A percentile compares a stretch with the other conserved stretches of the same genome.
These are phyloP conservation scores for Fistularia commersonii DNA, from an alignment of 2,797 vertebrate genomes.

Conservation along the genomic window DNA sequence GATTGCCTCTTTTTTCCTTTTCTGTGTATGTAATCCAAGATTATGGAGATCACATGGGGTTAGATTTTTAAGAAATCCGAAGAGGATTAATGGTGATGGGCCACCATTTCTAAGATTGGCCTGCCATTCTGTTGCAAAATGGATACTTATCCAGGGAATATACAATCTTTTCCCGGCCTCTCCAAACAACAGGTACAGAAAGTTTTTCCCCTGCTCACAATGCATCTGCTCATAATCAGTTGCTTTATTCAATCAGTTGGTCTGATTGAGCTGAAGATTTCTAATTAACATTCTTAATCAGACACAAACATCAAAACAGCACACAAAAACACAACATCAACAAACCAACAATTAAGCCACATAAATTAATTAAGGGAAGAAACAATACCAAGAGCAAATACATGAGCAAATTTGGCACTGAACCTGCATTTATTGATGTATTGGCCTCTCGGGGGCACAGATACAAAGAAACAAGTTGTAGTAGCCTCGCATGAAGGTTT, in stretches of 20 bases:
- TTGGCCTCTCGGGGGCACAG: too few species aligned
- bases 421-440: neutral
- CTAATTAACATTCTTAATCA: neutral
- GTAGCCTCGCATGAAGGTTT: too few species aligned
- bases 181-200: neutral
- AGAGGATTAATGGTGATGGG: constrained; percentile 51
- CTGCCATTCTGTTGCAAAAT: constrained; percentile 40
- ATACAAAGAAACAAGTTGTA: too few species aligned
- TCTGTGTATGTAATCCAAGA: constrained; percentile 74
- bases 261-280: constrained; percentile 3
- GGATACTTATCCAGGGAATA: constrained; percentile 11
- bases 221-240: constrained; percentile 1
- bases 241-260: constrained; percentile 2
- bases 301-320: neutral
- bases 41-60: constrained; percentile 68
- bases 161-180: neutral
- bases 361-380: neutral
- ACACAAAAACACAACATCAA: neutral
- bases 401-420: neutral
- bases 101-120: constrained; percentile 50
- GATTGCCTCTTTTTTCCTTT: constrained; percentile 73
- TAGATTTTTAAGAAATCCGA: constrained; percentile 70
- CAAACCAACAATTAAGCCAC: neutral
- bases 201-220: constrained; percentile 1
- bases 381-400: neutral